These are phyloP conservation scores for Tragulus kanchil DNA, from an alignment of 2,113 vertebrate species.

Conservation along the genomic window DNA sequence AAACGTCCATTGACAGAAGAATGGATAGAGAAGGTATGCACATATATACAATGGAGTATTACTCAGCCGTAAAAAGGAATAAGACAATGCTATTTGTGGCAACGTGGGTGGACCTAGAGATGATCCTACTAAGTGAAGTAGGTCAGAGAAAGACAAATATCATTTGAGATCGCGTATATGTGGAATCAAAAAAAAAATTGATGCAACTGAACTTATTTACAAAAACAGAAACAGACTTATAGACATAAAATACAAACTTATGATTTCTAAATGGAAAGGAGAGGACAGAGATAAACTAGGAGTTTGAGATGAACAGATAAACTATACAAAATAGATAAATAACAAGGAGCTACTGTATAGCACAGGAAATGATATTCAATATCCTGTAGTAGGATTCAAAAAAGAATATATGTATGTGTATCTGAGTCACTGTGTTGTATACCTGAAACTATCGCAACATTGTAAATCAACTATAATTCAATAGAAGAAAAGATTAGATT, in stretches of 20 bases:
- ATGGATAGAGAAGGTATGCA: accelerated
- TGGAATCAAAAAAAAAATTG: not conserved
- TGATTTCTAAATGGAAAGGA: not conserved
- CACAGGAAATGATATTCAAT: not conserved
- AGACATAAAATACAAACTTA: not conserved
- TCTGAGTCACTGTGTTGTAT: not conserved
- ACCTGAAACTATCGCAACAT: not conserved
- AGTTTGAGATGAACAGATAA: not conserved
- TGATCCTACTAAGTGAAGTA: not conserved
- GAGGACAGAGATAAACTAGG: not conserved
- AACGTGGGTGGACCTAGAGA: not conserved
- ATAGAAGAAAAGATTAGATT: not conserved
- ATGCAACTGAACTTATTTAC: not conserved
- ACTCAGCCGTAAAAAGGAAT: not conserved
- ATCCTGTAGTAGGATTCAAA: not conserved
- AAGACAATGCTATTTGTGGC: not conserved
- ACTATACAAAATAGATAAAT: not conserved
- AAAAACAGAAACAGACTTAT: not conserved
- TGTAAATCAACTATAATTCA: not conserved
- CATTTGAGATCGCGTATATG: no score
- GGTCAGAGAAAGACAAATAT: not conserved
- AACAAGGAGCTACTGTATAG: not conserved
- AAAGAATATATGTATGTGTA: not conserved
- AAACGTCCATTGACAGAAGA: no score
- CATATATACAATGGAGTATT: accelerated